These are phyloP conservation scores for Isichthys henryi DNA, from an alignment of 2,113 vertebrate genomes.

Conservation along the genomic window DNA sequence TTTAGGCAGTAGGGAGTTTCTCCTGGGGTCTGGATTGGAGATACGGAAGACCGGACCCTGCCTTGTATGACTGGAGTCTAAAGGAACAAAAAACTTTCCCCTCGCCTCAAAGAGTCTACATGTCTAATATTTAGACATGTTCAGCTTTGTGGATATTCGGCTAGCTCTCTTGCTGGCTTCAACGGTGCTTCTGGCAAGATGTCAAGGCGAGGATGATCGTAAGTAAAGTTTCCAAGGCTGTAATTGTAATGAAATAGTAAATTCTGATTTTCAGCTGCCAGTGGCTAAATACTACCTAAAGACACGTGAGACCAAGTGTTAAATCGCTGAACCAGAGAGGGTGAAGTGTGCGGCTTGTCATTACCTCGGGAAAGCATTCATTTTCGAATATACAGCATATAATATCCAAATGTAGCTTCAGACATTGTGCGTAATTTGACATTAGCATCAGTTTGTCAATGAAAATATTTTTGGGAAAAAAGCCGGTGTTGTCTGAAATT, in stretches of 20 bases:
- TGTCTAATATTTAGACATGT: constrained; percentile 99
- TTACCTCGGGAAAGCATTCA: neutral
- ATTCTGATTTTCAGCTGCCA: neutral
- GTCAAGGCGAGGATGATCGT: constrained; percentile 92
- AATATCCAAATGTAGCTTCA: neutral
- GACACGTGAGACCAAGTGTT: neutral
- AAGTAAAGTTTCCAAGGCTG: constrained; percentile 53
- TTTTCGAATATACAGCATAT: neutral
- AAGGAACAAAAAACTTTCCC: constrained; percentile 65
- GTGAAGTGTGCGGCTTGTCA: neutral
- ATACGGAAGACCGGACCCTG: constrained; percentile 71
- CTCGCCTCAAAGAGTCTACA: constrained; percentile 99
- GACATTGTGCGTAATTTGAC: neutral
- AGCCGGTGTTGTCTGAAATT: neutral
- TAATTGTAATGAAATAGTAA: neutral
- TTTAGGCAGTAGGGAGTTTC: constrained; percentile 95
- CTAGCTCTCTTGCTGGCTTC: constrained; percentile 90
- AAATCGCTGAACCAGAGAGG: neutral
- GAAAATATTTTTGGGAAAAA: neutral
- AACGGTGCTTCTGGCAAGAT: constrained; percentile 80
- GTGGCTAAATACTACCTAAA: neutral
- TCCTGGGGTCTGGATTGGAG: constrained; percentile 88
- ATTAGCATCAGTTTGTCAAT: neutral
- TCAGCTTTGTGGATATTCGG: constrained; percentile 99
- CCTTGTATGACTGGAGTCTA: constrained; percentile 94